Percentiles rank a stretch among this genome's conserved stretches.
Conservation (phyloP, 2,113 vertebrate genomes). For the Hassar affinis region DNA sequence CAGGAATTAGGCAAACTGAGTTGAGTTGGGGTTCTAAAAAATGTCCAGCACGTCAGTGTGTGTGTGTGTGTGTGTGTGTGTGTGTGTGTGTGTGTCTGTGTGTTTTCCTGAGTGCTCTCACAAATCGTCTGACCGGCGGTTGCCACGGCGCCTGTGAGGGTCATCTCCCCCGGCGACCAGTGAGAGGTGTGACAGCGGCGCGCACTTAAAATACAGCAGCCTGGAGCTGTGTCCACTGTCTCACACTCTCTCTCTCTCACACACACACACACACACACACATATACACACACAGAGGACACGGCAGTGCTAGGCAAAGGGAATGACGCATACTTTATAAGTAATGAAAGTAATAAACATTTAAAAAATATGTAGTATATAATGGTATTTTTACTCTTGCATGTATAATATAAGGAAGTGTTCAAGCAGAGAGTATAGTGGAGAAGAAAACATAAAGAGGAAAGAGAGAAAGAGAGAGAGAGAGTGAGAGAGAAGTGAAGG, state of each 20-base stretch:
- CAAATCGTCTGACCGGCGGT: constrained; percentile 66
- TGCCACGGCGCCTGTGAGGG: constrained; percentile 64
- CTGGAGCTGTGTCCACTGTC: constrained; percentile 32
- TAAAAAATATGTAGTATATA: too few relatives aligned
- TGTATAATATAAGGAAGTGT: background rate
- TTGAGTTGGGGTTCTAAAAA: background rate
- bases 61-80: constrained; percentile 9
- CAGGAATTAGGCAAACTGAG: constrained; percentile 14
- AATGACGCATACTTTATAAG: too few relatives aligned
- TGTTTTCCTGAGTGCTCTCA: constrained; percentile 52
- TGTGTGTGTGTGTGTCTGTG: constrained; percentile 45
- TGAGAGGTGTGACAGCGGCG: constrained; percentile 47
- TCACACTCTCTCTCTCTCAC: constrained; percentile 14
- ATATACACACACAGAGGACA: background rate
- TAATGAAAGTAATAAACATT: too few relatives aligned
- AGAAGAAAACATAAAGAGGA: constrained; percentile 56
- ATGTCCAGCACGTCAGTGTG: background rate
- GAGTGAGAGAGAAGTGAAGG: constrained; percentile 46
- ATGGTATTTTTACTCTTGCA: too few relatives aligned
- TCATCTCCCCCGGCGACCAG: constrained; percentile 65
- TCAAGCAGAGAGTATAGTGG: background rate
- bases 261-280: constrained; percentile 25
- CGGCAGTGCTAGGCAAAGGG: background rate
- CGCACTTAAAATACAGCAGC: constrained; percentile 51
- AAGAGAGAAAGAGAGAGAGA: constrained; percentile 30